A percentile compares a stretch with the other conserved stretches of the same genome.
phyloP scores from a whole-genome alignment of 2,113 vertebrate genomes.

The Geococcyx californianus region DNA sequence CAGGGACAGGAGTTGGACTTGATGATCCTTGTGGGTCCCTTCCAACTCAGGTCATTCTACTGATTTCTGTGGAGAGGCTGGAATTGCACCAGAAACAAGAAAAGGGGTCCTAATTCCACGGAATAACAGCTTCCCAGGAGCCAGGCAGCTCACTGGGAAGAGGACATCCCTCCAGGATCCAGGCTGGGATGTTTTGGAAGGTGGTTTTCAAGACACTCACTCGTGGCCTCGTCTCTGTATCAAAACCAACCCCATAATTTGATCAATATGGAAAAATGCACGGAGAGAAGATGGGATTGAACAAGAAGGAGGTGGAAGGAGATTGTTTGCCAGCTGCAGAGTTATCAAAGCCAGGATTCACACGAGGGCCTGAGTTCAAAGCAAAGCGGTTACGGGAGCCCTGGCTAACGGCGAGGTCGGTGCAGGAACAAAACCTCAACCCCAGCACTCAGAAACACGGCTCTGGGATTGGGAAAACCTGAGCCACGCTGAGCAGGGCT shows the following conservation, averaged over 20 bases:
- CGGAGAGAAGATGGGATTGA: background rate
- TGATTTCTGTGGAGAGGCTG: background rate
- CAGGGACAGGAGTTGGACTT: no score
- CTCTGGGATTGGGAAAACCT: accelerated
- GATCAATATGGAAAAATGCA: background rate
- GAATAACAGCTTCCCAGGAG: background rate
- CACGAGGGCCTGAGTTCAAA: background rate
- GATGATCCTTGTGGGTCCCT: no score
- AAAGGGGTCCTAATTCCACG: accelerated
- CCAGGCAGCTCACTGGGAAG: background rate
- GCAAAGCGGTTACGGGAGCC: background rate
- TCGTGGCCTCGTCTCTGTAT: background rate
- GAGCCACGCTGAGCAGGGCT: background rate
- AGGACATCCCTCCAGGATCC: background rate
- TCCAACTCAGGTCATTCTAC: no score
- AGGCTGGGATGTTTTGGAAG: background rate
- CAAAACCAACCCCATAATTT: background rate
- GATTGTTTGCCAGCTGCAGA: background rate
- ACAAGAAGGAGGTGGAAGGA: background rate
- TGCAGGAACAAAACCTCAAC: background rate
- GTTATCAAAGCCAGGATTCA: background rate
- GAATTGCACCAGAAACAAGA: background rate
- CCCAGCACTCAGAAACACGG: background rate
- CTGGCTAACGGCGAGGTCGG: background rate
- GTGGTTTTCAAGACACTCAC: background rate